These are phyloP conservation scores for Protobothrops mucrosquamatus DNA, from an alignment of 2,113 vertebrate species.

Conservation along the genomic window DNA sequence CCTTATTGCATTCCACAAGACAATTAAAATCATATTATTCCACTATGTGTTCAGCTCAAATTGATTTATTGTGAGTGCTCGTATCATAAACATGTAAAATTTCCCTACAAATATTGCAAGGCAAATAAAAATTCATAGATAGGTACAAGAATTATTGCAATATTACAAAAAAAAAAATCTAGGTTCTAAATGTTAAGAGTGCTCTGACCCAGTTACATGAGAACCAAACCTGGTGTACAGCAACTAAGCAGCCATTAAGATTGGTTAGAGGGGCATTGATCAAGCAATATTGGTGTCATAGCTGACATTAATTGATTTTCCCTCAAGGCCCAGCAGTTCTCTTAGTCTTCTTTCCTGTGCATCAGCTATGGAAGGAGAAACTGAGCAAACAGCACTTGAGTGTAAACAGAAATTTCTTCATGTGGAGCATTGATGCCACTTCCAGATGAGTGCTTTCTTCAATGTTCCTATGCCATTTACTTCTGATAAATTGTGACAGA, in stretches of 20 bases:
- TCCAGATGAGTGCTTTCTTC: background rate
- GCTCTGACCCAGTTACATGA: background rate
- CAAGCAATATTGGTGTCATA: background rate
- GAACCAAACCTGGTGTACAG: background rate
- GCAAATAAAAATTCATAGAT: background rate
- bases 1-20: background rate
- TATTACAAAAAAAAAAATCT: background rate
- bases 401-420: background rate
- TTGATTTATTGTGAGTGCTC: background rate
- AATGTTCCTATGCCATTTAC: background rate
- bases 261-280: background rate
- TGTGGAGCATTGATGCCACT: background rate
- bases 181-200: background rate
- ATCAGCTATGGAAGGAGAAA: background rate
- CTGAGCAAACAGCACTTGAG: background rate
- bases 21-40: background rate
- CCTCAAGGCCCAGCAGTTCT: background rate
- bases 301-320: background rate
- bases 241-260: background rate
- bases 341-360: background rate
- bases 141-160: background rate
- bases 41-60: background rate
- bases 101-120: background rate
- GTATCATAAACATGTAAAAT: background rate
- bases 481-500: background rate